A percentile compares a stretch with the other conserved stretches of the same genome.
These are phyloP conservation scores for Oscheius myriophilus DNA, from an alignment of 2,888 invertebrate genomes.

Conservation along the genomic window DNA sequence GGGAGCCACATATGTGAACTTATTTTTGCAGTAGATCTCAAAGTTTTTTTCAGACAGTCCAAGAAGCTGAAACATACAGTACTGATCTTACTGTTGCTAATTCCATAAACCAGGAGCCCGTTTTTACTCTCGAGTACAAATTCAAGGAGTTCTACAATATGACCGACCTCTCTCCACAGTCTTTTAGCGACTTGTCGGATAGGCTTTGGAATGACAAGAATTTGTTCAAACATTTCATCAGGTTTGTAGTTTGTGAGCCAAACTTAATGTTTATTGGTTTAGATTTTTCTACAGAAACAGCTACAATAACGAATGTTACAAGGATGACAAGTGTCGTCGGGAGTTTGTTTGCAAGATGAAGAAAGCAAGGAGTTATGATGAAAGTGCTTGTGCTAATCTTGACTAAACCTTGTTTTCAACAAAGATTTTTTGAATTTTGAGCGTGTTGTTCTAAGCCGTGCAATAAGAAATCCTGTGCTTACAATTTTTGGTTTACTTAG, in stretches of 20 bases:
- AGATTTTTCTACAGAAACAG: constrained; percentile 48
- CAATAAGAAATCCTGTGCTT: too few species aligned
- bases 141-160: constrained; percentile 49
- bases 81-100: constrained; percentile 60
- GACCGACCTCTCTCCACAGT: constrained; percentile 61
- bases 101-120: constrained; percentile 48
- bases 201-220: constrained; percentile 46
- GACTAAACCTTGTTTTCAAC: neutral
- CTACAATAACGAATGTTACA: constrained; percentile 48
- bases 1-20: constrained; percentile 64
- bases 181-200: constrained; percentile 53
- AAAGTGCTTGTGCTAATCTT: constrained; percentile 44
- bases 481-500: too few species aligned
- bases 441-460: too few species aligned
- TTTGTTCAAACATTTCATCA: constrained; percentile 53
- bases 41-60: constrained; percentile 54
- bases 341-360: constrained; percentile 51
- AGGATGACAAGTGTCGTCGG: constrained; percentile 40
- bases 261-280: constrained; percentile 31
- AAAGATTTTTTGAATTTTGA: too few species aligned
- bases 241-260: constrained; percentile 23
- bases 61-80: constrained; percentile 59
- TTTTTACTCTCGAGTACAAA: constrained; percentile 51
- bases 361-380: constrained; percentile 53
- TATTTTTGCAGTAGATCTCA: neutral